Evolutionary conservation across 1,140 invertebrate species (phyloP).

Genomic region (Saxidomus purpurata): DNA sequence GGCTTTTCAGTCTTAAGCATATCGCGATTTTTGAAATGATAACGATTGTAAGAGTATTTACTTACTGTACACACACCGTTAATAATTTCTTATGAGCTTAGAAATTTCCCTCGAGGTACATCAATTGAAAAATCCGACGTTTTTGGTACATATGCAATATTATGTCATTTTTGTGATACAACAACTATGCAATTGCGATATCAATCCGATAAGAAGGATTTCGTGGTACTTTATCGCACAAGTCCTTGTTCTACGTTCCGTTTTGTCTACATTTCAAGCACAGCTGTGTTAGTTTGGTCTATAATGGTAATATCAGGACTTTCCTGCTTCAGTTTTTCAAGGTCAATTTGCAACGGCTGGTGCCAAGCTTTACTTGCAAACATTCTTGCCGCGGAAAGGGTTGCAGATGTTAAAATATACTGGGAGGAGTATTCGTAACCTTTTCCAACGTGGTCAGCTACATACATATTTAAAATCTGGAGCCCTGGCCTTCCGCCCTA

Average conservation of each 20-base stretch:
- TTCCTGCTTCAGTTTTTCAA: background rate
- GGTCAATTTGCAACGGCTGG: background rate
- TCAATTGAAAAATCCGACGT: too few relatives aligned
- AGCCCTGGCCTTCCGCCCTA: background rate
- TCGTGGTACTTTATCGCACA: constrained; percentile 10
- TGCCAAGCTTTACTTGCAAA: background rate
- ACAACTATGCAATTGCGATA: background rate
- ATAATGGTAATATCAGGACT: background rate
- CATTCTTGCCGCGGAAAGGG: background rate
- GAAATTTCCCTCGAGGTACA: too few relatives aligned
- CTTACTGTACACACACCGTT: too few relatives aligned
- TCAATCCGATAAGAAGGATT: background rate
- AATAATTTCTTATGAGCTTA: too few relatives aligned
- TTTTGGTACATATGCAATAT: too few relatives aligned
- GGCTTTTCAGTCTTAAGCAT: too few relatives aligned
- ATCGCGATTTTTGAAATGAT: too few relatives aligned
- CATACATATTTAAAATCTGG: background rate
- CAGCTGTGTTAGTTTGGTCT: background rate
- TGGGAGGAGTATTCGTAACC: background rate
- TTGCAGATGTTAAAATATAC: background rate
- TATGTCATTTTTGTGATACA: too few relatives aligned
- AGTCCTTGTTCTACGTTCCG: background rate
- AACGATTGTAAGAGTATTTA: too few relatives aligned
- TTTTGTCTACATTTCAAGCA: background rate
- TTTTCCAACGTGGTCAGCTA: background rate